Conservation (phyloP, 2,888 invertebrate species). For the Oeneis ivallda region DNA sequence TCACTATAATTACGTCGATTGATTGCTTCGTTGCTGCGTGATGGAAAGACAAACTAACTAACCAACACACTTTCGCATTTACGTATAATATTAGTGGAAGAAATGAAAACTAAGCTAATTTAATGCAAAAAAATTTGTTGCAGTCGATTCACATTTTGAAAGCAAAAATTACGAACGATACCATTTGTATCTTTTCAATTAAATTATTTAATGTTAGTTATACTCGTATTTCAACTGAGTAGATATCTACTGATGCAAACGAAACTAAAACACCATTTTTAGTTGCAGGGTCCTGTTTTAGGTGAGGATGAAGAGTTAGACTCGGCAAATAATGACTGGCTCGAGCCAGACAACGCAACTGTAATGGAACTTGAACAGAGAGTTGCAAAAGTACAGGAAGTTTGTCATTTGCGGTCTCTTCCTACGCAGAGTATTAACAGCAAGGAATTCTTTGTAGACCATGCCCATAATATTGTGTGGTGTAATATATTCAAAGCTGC, state of each 20-base stretch:
- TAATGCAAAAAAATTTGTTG: no score
- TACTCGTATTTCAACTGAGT: not conserved
- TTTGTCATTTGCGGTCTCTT: slow-evolving; percentile 70
- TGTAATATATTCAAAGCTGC: slow-evolving; percentile 89
- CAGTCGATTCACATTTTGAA: no score
- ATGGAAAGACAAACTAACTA: no score
- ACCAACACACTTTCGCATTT: no score
- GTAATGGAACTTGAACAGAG: slow-evolving; percentile 75
- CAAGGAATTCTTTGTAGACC: slow-evolving; percentile 88
- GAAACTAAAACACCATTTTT: slow-evolving; percentile 8
- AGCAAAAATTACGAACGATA: no score
- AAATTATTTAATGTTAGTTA: no score
- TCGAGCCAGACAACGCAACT: slow-evolving; percentile 67
- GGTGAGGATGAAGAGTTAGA: slow-evolving; percentile 60
- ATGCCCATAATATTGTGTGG: slow-evolving; percentile 86
- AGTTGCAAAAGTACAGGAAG: slow-evolving; percentile 66
- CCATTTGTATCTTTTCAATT: no score
- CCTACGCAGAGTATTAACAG: slow-evolving; percentile 80
- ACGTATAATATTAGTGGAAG: no score
- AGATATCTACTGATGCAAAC: not conserved
- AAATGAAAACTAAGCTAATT: no score
- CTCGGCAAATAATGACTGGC: slow-evolving; percentile 52
- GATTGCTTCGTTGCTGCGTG: no score
- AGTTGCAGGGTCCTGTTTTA: slow-evolving; percentile 68
- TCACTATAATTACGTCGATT: no score